Evolutionary conservation across 2,113 vertebrate species (phyloP).

Genomic region (Prochilodus magdalenae): DNA sequence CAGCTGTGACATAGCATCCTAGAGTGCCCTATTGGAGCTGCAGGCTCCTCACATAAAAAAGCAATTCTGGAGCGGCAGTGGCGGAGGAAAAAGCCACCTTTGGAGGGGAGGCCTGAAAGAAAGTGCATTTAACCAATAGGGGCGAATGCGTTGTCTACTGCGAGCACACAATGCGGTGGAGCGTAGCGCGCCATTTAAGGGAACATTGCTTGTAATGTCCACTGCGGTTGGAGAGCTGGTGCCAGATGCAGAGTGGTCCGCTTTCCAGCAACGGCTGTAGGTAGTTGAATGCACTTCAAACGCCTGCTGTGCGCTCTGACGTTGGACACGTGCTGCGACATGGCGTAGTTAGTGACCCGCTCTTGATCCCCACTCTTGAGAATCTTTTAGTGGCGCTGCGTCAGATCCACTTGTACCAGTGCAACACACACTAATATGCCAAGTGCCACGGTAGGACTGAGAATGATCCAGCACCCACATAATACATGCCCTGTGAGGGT

Average conservation of each 20-base stretch:
- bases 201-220: neutral
- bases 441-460: too few species aligned
- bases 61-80: neutral
- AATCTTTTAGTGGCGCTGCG: too few species aligned
- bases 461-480: too few species aligned
- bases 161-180: neutral
- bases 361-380: too few species aligned
- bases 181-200: neutral
- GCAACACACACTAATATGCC: too few species aligned
- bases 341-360: too few species aligned
- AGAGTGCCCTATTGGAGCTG: constrained; percentile 4
- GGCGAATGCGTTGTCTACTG: neutral
- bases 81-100: neutral
- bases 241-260: neutral
- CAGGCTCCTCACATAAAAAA: constrained; percentile 1
- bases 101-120: neutral
- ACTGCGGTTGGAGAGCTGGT: neutral
- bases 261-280: neutral
- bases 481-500: too few species aligned
- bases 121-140: neutral
- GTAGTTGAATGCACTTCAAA: neutral
- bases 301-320: neutral
- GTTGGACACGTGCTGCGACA: neutral
- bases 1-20: neutral
- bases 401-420: too few species aligned